These are phyloP conservation scores for Lepidocolaptes lacrymiger DNA, from an alignment of 2,797 vertebrate genomes.

Conservation along the genomic window DNA sequence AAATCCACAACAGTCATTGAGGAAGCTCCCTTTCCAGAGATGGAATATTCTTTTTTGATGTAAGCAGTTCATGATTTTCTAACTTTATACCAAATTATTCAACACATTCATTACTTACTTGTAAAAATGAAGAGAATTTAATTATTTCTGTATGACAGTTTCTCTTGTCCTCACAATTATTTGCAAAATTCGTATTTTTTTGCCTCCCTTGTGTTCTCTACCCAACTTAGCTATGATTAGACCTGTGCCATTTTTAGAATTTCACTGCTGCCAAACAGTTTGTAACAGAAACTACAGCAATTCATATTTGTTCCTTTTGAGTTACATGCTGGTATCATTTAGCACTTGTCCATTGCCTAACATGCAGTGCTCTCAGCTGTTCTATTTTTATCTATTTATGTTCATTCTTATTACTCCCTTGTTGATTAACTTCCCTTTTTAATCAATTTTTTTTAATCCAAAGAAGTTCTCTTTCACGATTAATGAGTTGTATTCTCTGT, in stretches of 20 bases:
- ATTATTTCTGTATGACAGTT: not conserved
- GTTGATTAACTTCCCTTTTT: constrained; percentile 8
- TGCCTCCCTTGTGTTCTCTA: not conserved
- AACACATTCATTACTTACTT: not conserved
- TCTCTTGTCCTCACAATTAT: not conserved
- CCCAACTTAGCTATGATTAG: not conserved
- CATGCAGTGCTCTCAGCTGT: not conserved
- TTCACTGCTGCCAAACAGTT: not conserved
- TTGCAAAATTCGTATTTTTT: not conserved
- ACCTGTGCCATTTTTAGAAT: not conserved
- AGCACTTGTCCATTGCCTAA: not conserved
- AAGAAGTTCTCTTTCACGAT: not conserved
- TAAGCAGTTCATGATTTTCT: not conserved
- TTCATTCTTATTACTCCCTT: not conserved
- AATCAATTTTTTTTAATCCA: not conserved
- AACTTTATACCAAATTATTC: not conserved
- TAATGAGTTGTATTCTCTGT: not conserved
- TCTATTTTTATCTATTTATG: constrained; percentile 16
- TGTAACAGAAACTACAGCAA: not conserved
- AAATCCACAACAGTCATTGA: not conserved
- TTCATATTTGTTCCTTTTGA: not conserved
- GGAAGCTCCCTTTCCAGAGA: not conserved
- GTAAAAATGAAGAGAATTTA: not conserved
- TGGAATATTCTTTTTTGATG: not conserved
- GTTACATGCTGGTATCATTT: not conserved